Conservation (phyloP, 2,797 vertebrate genomes). For the Anolis apletophallus region DNA sequence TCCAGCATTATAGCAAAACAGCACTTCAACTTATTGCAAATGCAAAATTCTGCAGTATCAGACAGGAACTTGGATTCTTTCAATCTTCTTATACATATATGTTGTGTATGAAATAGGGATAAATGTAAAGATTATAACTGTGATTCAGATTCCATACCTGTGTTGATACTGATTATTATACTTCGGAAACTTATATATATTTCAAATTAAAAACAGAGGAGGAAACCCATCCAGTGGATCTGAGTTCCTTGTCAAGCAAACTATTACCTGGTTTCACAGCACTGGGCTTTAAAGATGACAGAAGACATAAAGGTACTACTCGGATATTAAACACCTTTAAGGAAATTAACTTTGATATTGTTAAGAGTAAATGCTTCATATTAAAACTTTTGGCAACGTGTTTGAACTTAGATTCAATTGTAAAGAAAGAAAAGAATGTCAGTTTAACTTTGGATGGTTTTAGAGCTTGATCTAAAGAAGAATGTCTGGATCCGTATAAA, state of each 20-base stretch:
- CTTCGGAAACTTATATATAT: constrained; percentile 23
- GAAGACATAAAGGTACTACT: constrained; percentile 90
- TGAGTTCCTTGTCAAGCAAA: constrained; percentile 95
- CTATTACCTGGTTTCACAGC: constrained; percentile 95
- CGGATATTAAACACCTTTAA: background rate
- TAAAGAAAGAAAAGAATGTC: background rate
- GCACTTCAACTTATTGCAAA: background rate
- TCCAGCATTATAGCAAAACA: background rate
- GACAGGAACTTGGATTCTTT: background rate
- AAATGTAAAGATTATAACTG: background rate
- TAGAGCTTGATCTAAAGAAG: background rate
- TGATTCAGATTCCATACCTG: background rate
- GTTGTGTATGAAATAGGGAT: background rate
- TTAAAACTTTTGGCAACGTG: background rate
- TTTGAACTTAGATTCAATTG: background rate
- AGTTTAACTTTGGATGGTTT: background rate
- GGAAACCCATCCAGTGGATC: constrained; percentile 93
- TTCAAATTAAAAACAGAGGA: constrained; percentile 83
- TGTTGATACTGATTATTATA: background rate
- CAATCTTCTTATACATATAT: background rate
- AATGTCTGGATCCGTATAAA: background rate
- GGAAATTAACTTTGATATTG: background rate
- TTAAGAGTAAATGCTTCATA: background rate
- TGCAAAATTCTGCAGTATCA: background rate
- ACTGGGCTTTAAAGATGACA: constrained; percentile 95